These are phyloP conservation scores for Agrilus mali DNA, from an alignment of 2,888 invertebrate genomes.

Conservation along the genomic window DNA sequence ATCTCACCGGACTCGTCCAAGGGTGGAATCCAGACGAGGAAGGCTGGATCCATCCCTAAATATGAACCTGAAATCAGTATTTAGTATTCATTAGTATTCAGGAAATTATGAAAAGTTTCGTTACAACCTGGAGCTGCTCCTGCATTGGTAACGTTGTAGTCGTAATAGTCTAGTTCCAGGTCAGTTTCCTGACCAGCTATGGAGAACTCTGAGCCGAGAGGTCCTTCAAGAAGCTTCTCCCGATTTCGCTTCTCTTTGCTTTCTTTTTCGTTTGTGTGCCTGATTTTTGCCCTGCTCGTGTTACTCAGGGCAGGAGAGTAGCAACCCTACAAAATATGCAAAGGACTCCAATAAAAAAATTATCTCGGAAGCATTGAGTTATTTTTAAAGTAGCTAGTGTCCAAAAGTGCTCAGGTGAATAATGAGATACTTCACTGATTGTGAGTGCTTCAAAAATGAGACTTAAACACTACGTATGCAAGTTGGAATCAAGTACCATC, in stretches of 20 bases:
- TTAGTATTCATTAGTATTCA: too few species aligned
- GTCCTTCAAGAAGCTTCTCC: conserved; percentile 48
- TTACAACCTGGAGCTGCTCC: conserved; percentile 61
- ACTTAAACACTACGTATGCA: not conserved
- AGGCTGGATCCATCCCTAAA: conserved; percentile 80
- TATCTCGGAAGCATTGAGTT: not conserved
- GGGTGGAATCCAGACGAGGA: conserved; percentile 78
- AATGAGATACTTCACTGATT: not conserved
- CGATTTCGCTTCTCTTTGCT: conserved; percentile 69
- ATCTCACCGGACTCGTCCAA: conserved; percentile 54
- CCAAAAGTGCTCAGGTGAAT: conserved; percentile 26
- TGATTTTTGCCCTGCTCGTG: conserved; percentile 51
- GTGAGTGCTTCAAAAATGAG: not conserved
- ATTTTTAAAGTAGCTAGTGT: conserved; percentile 8
- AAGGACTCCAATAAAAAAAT: conserved; percentile 2
- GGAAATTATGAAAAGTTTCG: too few species aligned
- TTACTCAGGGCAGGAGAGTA: conserved; percentile 59
- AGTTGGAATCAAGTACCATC: not conserved
- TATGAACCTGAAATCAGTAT: conserved; percentile 42
- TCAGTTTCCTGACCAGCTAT: conserved; percentile 59
- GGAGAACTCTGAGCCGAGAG: conserved; percentile 60
- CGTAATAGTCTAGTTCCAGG: conserved; percentile 77
- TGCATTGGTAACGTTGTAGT: conserved; percentile 75
- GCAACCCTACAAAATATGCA: conserved; percentile 42
- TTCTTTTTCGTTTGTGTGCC: conserved; percentile 55